Percentiles rank a stretch among this genome's conserved stretches.
phyloP scores from a whole-genome alignment of 2,797 vertebrate genomes.

The Ammospiza maritima region DNA sequence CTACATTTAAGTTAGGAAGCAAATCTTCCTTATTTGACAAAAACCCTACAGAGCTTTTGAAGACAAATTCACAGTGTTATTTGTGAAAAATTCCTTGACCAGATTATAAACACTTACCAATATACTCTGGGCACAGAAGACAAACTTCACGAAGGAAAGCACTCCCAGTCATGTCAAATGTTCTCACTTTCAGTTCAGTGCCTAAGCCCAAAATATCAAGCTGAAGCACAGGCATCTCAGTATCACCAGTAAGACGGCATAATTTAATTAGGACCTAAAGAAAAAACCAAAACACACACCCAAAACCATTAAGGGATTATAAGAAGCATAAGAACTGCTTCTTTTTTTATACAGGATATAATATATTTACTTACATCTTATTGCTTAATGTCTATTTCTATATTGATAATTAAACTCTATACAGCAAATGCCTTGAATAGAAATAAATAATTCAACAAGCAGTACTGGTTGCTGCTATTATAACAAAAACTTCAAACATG shows the following conservation, averaged over 20 bases:
- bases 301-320: not conserved
- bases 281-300: not conserved
- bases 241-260: constrained; percentile 78
- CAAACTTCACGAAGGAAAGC: constrained; percentile 92
- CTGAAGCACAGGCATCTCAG: constrained; percentile 86
- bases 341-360: not conserved
- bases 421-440: not conserved
- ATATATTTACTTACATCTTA: not conserved
- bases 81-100: not conserved
- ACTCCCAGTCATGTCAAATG: constrained; percentile 89
- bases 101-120: constrained; percentile 80
- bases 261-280: constrained; percentile 89
- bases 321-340: not conserved
- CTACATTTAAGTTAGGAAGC: not conserved
- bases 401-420: not conserved
- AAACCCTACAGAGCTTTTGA: not conserved
- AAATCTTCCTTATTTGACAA: not conserved
- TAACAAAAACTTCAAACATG: not conserved
- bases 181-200: constrained; percentile 88
- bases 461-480: not conserved
- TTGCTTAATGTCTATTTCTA: not conserved
- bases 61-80: not conserved
- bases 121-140: constrained; percentile 92
- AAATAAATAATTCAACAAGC: not conserved
- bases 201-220: constrained; percentile 88